Base-by-base conservation (phyloP, 1,140 invertebrate genomes). In the Mactra quadrangularis region DNA sequence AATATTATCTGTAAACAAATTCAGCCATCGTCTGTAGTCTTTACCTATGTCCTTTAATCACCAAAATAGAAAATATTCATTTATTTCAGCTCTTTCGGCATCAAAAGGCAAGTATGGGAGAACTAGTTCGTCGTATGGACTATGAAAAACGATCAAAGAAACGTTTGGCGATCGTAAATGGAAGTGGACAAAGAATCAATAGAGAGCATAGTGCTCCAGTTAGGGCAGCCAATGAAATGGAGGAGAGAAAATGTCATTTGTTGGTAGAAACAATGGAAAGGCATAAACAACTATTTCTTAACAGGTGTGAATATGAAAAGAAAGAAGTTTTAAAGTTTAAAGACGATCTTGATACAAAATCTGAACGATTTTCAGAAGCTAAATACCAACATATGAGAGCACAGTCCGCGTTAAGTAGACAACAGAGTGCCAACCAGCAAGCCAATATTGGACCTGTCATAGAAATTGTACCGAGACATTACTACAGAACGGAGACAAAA, bases 381-480 rank as follows among this genome's bases (percentile, higher is more conserved):
- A 79, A 68, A 31, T 79, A 50, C 27, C 76, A 79, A 47, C 57
- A 66, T 9, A 13, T 79, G 17, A n/a, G 76, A 25, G 62, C 45
- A 11, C 59, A 68, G 60, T 79, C 76, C 17, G 60, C 76, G 11
- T 29, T 19, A 3, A 62, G 38, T 3, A 27, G 62, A 15, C 22
- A 68, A 11, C 31, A 79, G 33, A 57, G 29, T 11, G 27, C n/a
- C 15, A 68, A 41, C 19, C 45, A 68, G 33, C 25, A 68, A 38
- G 19, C 57, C 19, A 35, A 79, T 22, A 55, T 55, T 3, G 50
- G 76, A 19, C 27, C 41, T 17, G 62, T 79, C 7, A 50, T 29
- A 7, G 76, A 79, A 55, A 38, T 79, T 27, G 31, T 79, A n/a
- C 76, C 76, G 7, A 66, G 76, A 41, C 57, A 79, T 17, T 79